These are phyloP conservation scores for Adrianichthys oophorus DNA, from an alignment of 2,797 vertebrate species.

Conservation along the genomic window DNA sequence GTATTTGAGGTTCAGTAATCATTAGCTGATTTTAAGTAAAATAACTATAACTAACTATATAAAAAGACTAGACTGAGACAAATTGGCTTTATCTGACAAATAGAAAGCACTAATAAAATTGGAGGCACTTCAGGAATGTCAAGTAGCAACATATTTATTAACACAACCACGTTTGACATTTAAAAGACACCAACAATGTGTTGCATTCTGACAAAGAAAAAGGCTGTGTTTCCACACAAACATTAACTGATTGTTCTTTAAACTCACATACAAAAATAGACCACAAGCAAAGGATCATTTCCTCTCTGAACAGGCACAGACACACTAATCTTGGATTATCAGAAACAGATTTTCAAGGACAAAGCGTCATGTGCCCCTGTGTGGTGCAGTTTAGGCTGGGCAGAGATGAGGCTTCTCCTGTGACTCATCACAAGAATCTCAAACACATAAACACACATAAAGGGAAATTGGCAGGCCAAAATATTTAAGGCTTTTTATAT, in stretches of 20 bases:
- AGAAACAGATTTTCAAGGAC: conserved; percentile 66
- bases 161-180: too few relatives aligned
- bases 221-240: neutral
- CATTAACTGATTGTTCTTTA: conserved; percentile 1
- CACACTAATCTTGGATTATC: conserved; percentile 71
- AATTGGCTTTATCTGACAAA: too few relatives aligned
- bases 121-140: too few relatives aligned
- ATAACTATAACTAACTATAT: too few relatives aligned
- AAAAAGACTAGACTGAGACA: too few relatives aligned
- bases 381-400: conserved; percentile 32
- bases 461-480: conserved; percentile 1
- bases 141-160: too few relatives aligned
- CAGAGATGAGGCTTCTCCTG: conserved; percentile 35
- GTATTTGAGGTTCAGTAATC: too few relatives aligned
- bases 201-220: neutral
- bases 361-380: conserved; percentile 62
- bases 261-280: conserved; percentile 26
- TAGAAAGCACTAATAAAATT: too few relatives aligned
- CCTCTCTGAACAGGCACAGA: conserved; percentile 19
- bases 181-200: too few relatives aligned
- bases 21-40: too few relatives aligned
- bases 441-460: conserved; percentile 19
- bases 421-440: conserved; percentile 15
- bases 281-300: conserved; percentile 28
- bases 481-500: neutral